Evolutionary conservation across 1,140 invertebrate genomes (phyloP).

Genomic region (Pantala flavescens): DNA sequence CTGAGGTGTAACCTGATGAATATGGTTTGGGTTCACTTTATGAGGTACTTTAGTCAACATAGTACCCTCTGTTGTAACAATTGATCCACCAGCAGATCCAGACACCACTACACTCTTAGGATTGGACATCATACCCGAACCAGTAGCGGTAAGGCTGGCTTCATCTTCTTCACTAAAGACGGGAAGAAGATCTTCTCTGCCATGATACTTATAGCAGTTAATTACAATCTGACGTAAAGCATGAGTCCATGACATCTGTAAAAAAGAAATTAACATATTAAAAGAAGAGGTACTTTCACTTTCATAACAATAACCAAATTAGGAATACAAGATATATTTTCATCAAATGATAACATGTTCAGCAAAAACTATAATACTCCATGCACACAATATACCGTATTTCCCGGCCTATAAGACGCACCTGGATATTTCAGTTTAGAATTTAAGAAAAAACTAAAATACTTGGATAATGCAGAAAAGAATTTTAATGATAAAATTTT

Average conservation of each 20-base stretch:
- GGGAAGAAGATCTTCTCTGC: conserved; percentile 86
- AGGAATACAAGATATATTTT: too few relatives aligned
- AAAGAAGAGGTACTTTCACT: too few relatives aligned
- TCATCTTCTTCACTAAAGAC: conserved; percentile 89
- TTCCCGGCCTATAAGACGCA: too few relatives aligned
- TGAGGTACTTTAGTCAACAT: conserved; percentile 1
- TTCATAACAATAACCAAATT: too few relatives aligned
- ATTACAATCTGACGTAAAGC: conserved; percentile 94
- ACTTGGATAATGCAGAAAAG: too few relatives aligned
- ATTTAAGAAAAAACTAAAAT: too few relatives aligned
- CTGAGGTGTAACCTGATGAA: conserved; percentile 49
- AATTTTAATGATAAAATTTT: too few relatives aligned
- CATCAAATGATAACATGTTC: conserved; percentile 16
- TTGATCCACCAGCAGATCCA: background rate
- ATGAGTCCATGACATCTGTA: conserved; percentile 94
- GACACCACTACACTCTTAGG: background rate
- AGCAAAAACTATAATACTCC: conserved; percentile 14
- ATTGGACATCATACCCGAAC: conserved; percentile 18
- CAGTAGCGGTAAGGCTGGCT: conserved; percentile 31
- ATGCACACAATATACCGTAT: too few relatives aligned
- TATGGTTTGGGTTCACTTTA: conserved; percentile 7
- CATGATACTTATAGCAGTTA: conserved; percentile 97
- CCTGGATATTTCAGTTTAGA: too few relatives aligned
- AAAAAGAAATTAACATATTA: background rate
- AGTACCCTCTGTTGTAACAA: background rate